Evolutionary conservation across 1,140 invertebrate genomes (phyloP).

Genomic region (Melanaphis sacchari): DNA sequence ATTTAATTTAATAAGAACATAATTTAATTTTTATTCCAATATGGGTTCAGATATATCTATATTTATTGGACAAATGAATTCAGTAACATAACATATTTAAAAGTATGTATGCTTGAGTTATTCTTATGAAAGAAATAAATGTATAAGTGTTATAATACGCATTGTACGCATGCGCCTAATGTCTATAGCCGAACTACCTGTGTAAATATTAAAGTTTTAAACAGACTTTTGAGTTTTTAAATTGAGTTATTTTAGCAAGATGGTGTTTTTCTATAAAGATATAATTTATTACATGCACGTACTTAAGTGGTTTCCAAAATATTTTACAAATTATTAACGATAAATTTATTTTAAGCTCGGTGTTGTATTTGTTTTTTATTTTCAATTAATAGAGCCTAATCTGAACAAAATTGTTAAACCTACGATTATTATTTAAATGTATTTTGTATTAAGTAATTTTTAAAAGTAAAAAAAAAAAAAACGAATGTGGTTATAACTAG

Average conservation of each 20-base stretch:
- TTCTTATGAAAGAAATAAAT: background rate
- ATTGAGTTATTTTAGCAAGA: background rate
- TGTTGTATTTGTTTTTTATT: background rate
- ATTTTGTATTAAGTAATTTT: background rate
- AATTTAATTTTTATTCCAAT: too few relatives aligned
- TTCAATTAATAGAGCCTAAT: background rate
- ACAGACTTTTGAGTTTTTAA: background rate
- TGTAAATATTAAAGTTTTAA: background rate
- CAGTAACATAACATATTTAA: background rate
- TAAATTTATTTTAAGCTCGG: background rate
- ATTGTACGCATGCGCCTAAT: background rate
- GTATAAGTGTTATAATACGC: background rate
- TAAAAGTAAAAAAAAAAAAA: background rate
- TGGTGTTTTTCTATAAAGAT: background rate
- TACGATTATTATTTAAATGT: background rate
- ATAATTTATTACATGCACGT: background rate
- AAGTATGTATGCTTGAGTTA: background rate
- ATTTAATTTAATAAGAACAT: background rate
- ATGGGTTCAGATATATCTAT: background rate
- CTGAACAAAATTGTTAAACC: background rate
- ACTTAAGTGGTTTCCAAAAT: background rate
- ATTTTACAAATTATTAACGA: background rate
- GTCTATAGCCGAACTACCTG: background rate
- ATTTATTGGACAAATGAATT: background rate
- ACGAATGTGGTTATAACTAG: background rate